phyloP scores from a whole-genome alignment of 2,888 invertebrate genomes.

The Watsonalla binaria region DNA sequence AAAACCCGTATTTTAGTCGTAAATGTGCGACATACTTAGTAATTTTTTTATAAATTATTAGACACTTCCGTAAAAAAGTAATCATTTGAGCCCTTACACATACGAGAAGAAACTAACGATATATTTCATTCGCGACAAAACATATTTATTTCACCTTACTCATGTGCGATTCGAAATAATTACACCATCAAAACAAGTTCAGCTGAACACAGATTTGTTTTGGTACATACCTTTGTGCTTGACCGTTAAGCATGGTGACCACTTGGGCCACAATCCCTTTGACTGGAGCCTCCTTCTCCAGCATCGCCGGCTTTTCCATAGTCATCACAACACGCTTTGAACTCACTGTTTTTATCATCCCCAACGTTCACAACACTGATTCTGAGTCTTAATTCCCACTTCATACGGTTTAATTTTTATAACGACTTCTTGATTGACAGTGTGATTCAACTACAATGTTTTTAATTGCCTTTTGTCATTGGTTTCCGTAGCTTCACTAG shows the following conservation, averaged over 20 bases:
- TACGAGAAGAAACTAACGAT: no score
- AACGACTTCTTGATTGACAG: not conserved
- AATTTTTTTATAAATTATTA: no score
- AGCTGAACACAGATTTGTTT: no score
- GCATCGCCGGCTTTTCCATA: slow-evolving; percentile 60
- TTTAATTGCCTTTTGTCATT: not conserved
- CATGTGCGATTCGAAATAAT: no score
- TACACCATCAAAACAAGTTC: no score
- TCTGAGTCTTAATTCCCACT: slow-evolving; percentile 8
- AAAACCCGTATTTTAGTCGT: no score
- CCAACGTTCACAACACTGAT: slow-evolving; percentile 11
- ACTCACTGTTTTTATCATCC: slow-evolving; percentile 14
- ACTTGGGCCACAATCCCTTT: slow-evolving; percentile 75
- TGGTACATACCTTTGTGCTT: slow-evolving; percentile 63
- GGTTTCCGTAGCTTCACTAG: not conserved
- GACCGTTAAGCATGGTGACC: slow-evolving; percentile 74
- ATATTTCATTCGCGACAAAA: no score
- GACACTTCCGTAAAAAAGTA: no score
- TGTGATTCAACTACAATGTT: not conserved
- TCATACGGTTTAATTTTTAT: slow-evolving; percentile 4
- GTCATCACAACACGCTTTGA: slow-evolving; percentile 45
- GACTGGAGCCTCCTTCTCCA: slow-evolving; percentile 68
- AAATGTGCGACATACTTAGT: no score
- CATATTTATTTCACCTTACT: no score
- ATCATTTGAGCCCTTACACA: no score